A percentile compares a stretch with the other conserved stretches of the same genome.
Evolutionary conservation across 2,888 invertebrate species (phyloP).

Genomic region (Capitulum mitella): DNA sequence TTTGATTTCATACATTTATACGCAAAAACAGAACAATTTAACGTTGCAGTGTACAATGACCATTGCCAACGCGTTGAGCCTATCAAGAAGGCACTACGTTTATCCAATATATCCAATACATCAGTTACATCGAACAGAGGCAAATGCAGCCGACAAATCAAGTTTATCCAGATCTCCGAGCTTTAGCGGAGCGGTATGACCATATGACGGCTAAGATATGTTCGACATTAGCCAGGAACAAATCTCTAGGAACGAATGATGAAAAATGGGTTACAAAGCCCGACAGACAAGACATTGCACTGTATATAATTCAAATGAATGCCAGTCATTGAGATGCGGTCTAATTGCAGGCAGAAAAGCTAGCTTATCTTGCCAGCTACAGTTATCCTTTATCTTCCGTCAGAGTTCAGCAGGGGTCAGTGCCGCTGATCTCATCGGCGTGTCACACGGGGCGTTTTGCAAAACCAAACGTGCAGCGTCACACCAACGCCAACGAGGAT

Average conservation of each 20-base stretch:
- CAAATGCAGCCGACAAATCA: neutral
- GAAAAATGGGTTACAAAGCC: neutral
- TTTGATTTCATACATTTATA: too few relatives aligned
- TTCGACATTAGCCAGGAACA: neutral
- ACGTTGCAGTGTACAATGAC: too few relatives aligned
- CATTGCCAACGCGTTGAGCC: too few relatives aligned
- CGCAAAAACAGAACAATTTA: too few relatives aligned
- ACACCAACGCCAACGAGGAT: neutral
- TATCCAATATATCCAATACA: too few relatives aligned
- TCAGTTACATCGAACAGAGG: neutral
- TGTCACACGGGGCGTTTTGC: neutral
- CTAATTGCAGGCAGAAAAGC: neutral
- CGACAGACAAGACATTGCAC: neutral
- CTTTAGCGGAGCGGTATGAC: neutral
- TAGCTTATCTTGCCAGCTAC: too few relatives aligned
- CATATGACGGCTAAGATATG: neutral
- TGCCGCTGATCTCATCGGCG: neutral
- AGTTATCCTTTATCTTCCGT: neutral
- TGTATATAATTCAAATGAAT: neutral
- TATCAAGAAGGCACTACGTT: too few relatives aligned
- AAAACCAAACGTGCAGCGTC: neutral
- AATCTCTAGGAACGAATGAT: neutral
- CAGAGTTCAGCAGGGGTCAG: neutral
- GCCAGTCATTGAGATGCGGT: neutral
- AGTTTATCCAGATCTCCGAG: neutral